A percentile compares a stretch with the other conserved stretches of the same genome.
These are phyloP conservation scores for Calameuta idolon DNA, from an alignment of 2,888 invertebrate species.

Conservation along the genomic window DNA sequence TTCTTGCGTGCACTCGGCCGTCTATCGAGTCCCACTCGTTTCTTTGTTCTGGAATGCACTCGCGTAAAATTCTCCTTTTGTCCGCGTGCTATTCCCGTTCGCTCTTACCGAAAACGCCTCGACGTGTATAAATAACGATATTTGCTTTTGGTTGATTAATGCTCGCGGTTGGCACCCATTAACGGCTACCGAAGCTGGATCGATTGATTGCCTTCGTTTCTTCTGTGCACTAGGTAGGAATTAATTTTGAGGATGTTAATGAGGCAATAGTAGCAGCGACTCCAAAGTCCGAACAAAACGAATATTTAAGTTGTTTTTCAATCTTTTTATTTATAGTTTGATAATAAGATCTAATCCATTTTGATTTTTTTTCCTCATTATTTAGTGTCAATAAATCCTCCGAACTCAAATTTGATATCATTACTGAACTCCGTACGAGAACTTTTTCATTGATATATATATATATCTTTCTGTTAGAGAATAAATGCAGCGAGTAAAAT, in stretches of 20 bases:
- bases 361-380: neutral
- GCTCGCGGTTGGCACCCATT: neutral
- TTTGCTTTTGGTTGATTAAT: neutral
- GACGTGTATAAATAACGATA: neutral
- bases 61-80: neutral
- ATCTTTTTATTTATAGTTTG: neutral
- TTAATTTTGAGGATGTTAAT: neutral
- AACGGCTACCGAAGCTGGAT: neutral
- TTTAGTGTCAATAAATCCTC: neutral
- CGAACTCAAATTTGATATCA: neutral
- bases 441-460: too few species aligned
- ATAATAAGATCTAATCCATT: neutral
- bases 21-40: neutral
- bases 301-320: neutral
- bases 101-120: neutral
- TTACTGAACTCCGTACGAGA: neutral
- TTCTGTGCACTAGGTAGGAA: neutral
- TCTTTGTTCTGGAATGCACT: neutral
- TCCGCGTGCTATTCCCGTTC: neutral
- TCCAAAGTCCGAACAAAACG: neutral
- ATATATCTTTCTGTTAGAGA: too few species aligned
- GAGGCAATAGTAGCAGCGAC: neutral
- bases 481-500: too few species aligned
- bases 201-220: neutral
- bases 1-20: neutral